Conservation (phyloP, 1,140 invertebrate genomes). For the Trissolcus basalis region DNA sequence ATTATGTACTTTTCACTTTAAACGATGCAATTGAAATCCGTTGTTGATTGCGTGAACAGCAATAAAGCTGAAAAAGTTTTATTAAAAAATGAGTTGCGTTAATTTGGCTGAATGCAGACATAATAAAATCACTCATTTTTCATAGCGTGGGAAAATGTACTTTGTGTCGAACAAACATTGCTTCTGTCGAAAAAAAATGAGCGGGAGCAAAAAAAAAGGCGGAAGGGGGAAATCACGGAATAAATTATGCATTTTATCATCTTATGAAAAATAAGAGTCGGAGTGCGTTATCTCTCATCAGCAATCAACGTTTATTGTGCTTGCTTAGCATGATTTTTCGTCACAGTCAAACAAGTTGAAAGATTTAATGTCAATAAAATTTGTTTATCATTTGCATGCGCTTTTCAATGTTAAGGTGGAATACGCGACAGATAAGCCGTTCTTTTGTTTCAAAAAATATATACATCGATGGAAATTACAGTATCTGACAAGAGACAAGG, state of each 20-base stretch:
- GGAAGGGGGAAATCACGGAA: background rate
- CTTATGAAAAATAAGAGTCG: conserved; percentile 30
- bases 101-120: no score
- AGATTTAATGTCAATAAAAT: conserved; percentile 23
- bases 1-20: no score
- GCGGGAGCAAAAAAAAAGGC: background rate
- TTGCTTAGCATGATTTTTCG: conserved; percentile 22
- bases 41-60: no score
- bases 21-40: no score
- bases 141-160: no score
- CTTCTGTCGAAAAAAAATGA: background rate
- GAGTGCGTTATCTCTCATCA: conserved; percentile 21
- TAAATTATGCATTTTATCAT: background rate
- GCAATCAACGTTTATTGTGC: conserved; percentile 30
- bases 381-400: conserved; percentile 25
- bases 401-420: conserved; percentile 37
- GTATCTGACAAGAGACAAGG: no score
- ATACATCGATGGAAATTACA: background rate
- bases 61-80: no score
- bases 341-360: conserved; percentile 11
- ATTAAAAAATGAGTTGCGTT: no score
- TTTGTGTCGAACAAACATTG: no score
- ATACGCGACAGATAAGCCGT: conserved; percentile 9
- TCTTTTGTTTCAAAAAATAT: conserved; percentile 20
- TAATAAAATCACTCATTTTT: no score